Conservation (phyloP, 2,888 invertebrate genomes). For the Rugalucina vietnamica region DNA sequence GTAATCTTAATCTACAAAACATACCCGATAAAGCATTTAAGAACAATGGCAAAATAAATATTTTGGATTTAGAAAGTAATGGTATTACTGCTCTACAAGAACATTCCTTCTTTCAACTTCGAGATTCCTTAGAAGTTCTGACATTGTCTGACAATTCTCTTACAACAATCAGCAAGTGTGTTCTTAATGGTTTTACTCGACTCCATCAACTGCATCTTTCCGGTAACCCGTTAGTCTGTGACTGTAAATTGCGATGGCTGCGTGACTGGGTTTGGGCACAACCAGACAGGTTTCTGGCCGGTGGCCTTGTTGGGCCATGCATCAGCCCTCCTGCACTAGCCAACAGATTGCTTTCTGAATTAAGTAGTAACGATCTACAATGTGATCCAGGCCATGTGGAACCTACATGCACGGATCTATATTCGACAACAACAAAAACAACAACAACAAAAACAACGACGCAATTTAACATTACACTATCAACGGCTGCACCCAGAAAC, state of each 20-base stretch:
- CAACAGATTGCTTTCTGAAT: conserved; percentile 26
- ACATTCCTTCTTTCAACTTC: conserved; percentile 70
- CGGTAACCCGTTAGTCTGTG: conserved; percentile 92
- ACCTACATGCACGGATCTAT: conserved; percentile 55
- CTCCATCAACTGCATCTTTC: conserved; percentile 86
- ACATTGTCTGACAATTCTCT: conserved; percentile 68
- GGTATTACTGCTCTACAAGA: conserved; percentile 65
- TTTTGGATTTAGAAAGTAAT: conserved; percentile 69
- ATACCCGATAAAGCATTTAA: conserved; percentile 72
- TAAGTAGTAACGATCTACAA: conserved; percentile 36
- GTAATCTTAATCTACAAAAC: conserved; percentile 48
- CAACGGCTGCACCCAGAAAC: conserved; percentile 34
- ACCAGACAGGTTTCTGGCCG: background rate
- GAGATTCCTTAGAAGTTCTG: conserved; percentile 62
- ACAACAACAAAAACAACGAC: conserved; percentile 43
- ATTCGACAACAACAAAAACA: conserved; percentile 54
- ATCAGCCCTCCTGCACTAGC: conserved; percentile 39
- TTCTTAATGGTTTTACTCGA: conserved; percentile 65
- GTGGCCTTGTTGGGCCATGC: conserved; percentile 42
- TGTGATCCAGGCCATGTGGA: conserved; percentile 39
- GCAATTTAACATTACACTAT: too few species aligned
- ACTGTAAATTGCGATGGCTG: conserved; percentile 93
- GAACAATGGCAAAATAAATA: conserved; percentile 62
- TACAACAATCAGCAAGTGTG: conserved; percentile 66
- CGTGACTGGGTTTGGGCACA: conserved; percentile 84